These are phyloP conservation scores for Noctua comes DNA, from an alignment of 2,888 invertebrate species.

Conservation along the genomic window DNA sequence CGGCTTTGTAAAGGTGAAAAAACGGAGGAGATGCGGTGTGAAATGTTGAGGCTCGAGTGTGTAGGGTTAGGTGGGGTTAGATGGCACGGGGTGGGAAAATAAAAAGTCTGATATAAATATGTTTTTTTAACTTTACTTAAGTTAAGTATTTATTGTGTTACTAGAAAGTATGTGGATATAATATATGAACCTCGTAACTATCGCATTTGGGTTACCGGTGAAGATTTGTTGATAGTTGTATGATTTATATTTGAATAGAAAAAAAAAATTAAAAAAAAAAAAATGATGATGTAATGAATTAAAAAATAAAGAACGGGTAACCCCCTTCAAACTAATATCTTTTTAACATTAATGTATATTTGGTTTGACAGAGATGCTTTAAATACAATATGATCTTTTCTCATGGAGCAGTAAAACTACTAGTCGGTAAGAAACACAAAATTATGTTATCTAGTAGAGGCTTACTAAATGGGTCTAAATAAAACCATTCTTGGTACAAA, in stretches of 20 bases:
- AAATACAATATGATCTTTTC: background rate
- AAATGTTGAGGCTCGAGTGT: slow-evolving; percentile 40
- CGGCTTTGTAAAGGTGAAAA: slow-evolving; percentile 70
- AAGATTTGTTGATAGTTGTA: background rate
- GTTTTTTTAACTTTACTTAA: background rate
- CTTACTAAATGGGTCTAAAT: background rate
- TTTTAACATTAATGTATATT: background rate
- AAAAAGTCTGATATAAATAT: background rate
- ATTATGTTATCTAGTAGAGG: background rate
- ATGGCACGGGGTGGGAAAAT: background rate
- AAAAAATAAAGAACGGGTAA: too few species aligned
- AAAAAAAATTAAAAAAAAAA: too few species aligned
- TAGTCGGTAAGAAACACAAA: background rate
- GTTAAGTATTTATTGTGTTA: background rate
- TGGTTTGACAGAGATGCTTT: background rate
- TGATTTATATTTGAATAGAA: too few species aligned
- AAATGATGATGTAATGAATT: too few species aligned
- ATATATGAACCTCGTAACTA: too few species aligned
- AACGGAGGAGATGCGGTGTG: slow-evolving; percentile 58
- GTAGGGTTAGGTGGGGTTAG: slow-evolving; percentile 51
- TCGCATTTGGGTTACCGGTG: background rate
- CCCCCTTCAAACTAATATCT: background rate
- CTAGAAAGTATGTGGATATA: background rate
- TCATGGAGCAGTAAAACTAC: background rate
- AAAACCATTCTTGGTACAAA: background rate